phyloP scores from a whole-genome alignment of 2,113 vertebrate genomes.

The Ceyx melanurus region DNA sequence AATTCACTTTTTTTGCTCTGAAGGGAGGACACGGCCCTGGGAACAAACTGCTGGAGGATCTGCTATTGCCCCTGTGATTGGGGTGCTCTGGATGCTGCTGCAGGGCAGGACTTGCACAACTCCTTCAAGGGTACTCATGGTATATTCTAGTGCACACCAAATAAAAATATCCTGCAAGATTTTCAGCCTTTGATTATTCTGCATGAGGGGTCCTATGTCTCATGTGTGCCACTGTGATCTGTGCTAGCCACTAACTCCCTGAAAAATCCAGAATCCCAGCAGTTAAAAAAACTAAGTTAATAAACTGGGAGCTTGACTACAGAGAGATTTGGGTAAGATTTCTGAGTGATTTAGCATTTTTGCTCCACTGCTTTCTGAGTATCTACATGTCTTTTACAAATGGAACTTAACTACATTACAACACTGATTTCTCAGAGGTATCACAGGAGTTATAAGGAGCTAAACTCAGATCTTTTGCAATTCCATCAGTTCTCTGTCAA shows the following conservation, averaged over 20 bases:
- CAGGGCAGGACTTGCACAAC: not conserved
- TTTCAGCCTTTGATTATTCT: not conserved
- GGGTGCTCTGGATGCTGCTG: not conserved
- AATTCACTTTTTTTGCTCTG: not conserved
- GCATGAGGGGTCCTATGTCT: accelerated
- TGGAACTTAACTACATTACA: not conserved
- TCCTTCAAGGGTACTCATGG: not conserved
- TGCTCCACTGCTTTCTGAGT: not conserved
- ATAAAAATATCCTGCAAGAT: not conserved
- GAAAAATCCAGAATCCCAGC: not conserved
- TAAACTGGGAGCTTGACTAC: not conserved
- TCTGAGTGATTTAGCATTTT: not conserved
- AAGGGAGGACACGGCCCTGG: not conserved
- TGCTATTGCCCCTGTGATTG: not conserved
- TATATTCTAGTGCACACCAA: not conserved
- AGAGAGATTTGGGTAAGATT: not conserved
- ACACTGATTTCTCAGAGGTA: not conserved
- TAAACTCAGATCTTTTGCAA: not conserved
- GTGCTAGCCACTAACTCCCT: not conserved
- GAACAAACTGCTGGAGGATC: not conserved
- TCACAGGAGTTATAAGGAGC: not conserved
- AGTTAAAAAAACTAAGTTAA: not conserved
- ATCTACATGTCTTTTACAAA: not conserved
- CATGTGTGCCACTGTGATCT: not conserved
- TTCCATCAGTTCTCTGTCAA: not conserved